These are phyloP conservation scores for Heterochromis multidens DNA, from an alignment of 2,113 vertebrate genomes.

Conservation along the genomic window DNA sequence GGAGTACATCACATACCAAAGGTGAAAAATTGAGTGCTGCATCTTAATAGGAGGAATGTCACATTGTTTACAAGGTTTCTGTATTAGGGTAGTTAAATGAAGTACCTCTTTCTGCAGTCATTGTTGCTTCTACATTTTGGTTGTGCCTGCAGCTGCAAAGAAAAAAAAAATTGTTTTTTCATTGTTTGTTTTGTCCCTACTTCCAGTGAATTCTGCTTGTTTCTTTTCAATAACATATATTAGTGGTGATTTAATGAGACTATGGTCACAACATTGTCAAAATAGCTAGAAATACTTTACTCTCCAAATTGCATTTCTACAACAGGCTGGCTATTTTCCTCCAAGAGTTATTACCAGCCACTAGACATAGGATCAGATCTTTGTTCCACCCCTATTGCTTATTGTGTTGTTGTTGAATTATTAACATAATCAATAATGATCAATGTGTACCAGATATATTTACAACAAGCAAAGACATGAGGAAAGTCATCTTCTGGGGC, in stretches of 20 bases:
- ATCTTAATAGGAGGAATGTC: not conserved
- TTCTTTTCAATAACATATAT: not conserved
- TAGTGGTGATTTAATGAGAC: not conserved
- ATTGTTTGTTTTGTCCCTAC: not conserved
- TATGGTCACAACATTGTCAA: not conserved
- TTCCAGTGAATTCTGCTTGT: not conserved
- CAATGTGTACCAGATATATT: too few relatives aligned
- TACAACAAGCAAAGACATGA: too few relatives aligned
- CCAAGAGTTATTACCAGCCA: not conserved
- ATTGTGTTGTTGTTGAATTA: not conserved
- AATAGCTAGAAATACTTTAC: not conserved
- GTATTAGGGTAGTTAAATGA: slow-evolving; percentile 9
- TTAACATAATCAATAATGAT: too few relatives aligned
- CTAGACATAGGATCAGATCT: not conserved
- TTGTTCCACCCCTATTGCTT: not conserved
- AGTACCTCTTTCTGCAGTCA: not conserved
- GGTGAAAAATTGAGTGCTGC: not conserved
- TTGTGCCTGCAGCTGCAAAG: not conserved
- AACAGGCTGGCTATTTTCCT: not conserved
- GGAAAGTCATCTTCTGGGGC: not conserved
- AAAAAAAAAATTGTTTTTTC: not conserved
- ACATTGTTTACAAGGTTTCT: not conserved
- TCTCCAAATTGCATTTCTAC: not conserved
- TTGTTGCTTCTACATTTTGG: not conserved
- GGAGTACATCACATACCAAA: not conserved